A percentile compares a stretch with the other conserved stretches of the same genome.
Conservation (phyloP, 2,113 vertebrate species). For the Empidonax alnorum region DNA sequence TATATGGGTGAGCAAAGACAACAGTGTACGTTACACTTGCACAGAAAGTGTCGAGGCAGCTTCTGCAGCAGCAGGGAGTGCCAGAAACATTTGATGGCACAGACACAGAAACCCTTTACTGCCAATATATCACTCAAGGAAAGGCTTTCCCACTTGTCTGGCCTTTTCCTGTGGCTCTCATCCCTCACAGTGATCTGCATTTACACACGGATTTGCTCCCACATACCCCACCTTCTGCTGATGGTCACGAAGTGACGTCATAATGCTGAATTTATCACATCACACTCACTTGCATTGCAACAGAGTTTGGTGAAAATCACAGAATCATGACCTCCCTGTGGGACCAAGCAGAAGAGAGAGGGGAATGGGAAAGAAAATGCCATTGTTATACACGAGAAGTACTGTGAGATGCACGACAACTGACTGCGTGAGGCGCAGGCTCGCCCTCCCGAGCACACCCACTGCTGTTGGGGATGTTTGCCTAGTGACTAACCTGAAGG, state of each 20-base stretch:
- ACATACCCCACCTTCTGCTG: conserved; percentile 66
- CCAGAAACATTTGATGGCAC: conserved; percentile 22
- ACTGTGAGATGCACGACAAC: conserved; percentile 34
- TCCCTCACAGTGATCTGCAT: background rate
- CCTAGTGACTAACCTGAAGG: background rate
- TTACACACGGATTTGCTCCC: conserved; percentile 43
- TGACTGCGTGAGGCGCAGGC: background rate
- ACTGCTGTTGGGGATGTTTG: background rate
- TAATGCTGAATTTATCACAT: conserved; percentile 72
- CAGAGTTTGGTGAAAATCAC: conserved; percentile 72
- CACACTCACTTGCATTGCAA: conserved; percentile 72
- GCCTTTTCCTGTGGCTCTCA: background rate
- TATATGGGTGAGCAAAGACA: background rate
- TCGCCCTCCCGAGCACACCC: background rate
- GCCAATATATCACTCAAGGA: background rate
- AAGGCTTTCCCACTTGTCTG: conserved; percentile 13
- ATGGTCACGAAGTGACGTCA: conserved; percentile 64
- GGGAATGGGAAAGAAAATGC: conserved; percentile 62
- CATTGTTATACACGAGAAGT: conserved; percentile 60
- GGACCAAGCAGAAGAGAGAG: conserved; percentile 71
- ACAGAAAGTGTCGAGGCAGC: conserved; percentile 34
- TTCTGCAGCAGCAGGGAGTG: background rate
- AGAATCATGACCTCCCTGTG: conserved; percentile 71
- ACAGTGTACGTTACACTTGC: conserved; percentile 46
- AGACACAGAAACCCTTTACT: conserved; percentile 54